These are phyloP conservation scores for Lacerta bilineata DNA, from an alignment of 2,797 vertebrate genomes.

Conservation along the genomic window DNA sequence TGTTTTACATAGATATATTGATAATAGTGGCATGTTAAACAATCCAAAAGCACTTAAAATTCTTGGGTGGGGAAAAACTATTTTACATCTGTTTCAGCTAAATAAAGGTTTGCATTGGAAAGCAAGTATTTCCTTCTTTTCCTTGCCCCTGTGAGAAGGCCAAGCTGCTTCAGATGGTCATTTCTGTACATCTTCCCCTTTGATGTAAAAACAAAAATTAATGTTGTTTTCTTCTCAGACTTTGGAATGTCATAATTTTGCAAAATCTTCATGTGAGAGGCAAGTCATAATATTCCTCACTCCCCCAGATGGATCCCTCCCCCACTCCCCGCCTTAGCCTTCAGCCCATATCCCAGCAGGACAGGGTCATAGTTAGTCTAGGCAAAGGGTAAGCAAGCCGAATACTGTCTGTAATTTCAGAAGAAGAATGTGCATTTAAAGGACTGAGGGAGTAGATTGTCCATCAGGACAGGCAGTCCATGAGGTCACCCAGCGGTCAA, in stretches of 20 bases:
- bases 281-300: slow-evolving; percentile 36
- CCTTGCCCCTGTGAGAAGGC: neutral
- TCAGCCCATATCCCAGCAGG: slow-evolving; percentile 62
- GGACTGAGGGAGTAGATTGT: slow-evolving; percentile 79
- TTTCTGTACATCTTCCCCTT: slow-evolving; percentile 7
- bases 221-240: slow-evolving; percentile 39
- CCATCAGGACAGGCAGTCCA: slow-evolving; percentile 81
- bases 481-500: slow-evolving; percentile 87
- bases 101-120: slow-evolving; percentile 26
- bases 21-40: neutral
- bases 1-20: neutral
- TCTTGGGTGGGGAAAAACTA: neutral
- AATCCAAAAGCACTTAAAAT: neutral
- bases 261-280: slow-evolving; percentile 53
- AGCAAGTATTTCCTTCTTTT: slow-evolving; percentile 45
- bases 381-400: slow-evolving; percentile 62
- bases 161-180: slow-evolving; percentile 9
- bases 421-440: slow-evolving; percentile 82
- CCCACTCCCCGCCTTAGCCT: slow-evolving; percentile 39
- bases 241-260: slow-evolving; percentile 6
- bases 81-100: slow-evolving; percentile 15
- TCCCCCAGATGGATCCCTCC: slow-evolving; percentile 48
- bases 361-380: slow-evolving; percentile 71
- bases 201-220: neutral
- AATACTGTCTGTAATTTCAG: slow-evolving; percentile 73